Evolutionary conservation across 2,888 invertebrate species (phyloP), one percentile per base, ranked within the genome.

Genomic region (Cyrtodaria siliqua): DNA sequence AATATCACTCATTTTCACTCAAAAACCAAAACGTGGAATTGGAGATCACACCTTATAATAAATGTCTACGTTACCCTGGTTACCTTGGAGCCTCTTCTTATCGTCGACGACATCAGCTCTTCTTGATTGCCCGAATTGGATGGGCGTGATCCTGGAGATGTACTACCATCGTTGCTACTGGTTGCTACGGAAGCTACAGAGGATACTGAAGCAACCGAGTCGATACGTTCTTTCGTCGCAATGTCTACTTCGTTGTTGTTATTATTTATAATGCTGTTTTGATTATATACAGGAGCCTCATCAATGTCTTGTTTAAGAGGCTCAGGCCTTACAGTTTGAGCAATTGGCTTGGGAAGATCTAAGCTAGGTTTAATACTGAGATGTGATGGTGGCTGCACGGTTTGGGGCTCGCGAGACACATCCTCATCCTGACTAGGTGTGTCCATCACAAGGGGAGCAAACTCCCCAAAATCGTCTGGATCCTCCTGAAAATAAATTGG

Each of bases 371-470:
- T 67, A 75, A 79, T 74, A 79, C 81, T 68, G 72, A 69, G 61
- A 56, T 79, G 59, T 57, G 80, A 53, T 42, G 59, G 59, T 42
- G 67, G 40, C 23, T 20, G 60, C 14, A 53, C 24, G 12, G 61
- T 56, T 9, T 52, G 29, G 2, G 47, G n/a, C n/a, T n/a, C n/a
- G n/a, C n/a, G 33, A 12, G 33, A 33, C 27, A 47, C 44, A 20
- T 29, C 23, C 6, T 55, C 67, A 27, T 57, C 66, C 9, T 71
- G 64, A 49, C 57, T 60, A 60, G 64, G 26, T 2, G 82, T 83
- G 72, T 86, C 86, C 69, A 86, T 80, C 18, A 86, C 83, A 33
- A 86, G 75, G 47, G 86, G 84, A 71, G 81, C 74, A 49, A 83
- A 84, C 63, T 84, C 86, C 62, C 76, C 84, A 75, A 70, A 86